Conservation (phyloP, 2,113 vertebrate species). For the Laticauda colubrina region DNA sequence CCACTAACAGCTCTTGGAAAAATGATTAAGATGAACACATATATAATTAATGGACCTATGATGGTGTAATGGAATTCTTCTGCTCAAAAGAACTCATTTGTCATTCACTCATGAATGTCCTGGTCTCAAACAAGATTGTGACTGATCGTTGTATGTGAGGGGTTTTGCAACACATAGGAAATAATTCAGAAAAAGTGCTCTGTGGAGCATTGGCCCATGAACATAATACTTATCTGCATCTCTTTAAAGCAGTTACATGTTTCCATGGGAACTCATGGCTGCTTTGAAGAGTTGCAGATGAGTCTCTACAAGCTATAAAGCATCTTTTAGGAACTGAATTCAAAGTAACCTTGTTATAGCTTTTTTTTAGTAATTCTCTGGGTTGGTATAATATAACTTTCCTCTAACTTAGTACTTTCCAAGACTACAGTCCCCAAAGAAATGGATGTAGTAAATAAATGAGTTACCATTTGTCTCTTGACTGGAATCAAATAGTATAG, state of each 20-base stretch:
- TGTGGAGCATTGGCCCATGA: neutral
- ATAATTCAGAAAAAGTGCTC: conserved; percentile 17
- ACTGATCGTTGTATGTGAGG: conserved; percentile 57
- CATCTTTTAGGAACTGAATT: neutral
- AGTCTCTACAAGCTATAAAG: neutral
- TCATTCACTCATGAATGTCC: conserved; percentile 56
- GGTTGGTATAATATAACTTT: neutral
- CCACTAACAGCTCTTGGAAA: conserved; percentile 52
- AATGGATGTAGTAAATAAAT: neutral
- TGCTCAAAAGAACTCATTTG: conserved; percentile 65
- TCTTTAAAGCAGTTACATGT: neutral
- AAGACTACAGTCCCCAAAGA: neutral
- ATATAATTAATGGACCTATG: conserved; percentile 60
- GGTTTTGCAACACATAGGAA: conserved; percentile 57
- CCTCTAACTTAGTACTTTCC: neutral
- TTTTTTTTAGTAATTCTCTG: neutral
- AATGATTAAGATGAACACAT: conserved; percentile 62
- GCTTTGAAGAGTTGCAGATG: neutral
- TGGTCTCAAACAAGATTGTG: conserved; percentile 64
- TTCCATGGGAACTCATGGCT: neutral
- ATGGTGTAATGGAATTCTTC: conserved; percentile 57
- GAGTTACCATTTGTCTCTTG: neutral
- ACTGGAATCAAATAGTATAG: neutral
- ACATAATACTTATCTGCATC: neutral
- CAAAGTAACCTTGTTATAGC: neutral